Conservation (phyloP, 2,113 vertebrate genomes). For the Rallus limicola region DNA sequence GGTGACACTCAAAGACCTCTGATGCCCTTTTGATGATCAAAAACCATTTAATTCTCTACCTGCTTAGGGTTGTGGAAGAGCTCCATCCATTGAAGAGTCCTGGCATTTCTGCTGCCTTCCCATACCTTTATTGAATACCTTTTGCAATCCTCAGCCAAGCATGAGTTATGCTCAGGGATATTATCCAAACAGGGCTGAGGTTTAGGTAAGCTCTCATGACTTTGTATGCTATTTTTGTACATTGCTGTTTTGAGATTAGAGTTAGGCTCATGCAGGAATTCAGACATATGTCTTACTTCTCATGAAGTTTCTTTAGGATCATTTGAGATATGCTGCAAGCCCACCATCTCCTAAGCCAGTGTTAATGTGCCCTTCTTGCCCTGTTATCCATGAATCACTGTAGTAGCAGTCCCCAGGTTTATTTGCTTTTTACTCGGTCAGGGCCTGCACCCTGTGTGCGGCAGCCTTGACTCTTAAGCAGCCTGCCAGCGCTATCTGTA, state of each 20-base stretch:
- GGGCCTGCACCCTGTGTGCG: accelerated
- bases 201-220: not conserved
- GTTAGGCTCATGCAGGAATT: not conserved
- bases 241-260: not conserved
- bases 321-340: not conserved
- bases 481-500: not conserved
- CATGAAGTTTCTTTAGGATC: accelerated
- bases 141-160: not conserved
- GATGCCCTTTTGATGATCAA: not conserved
- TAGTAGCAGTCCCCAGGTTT: not conserved
- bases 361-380: not conserved
- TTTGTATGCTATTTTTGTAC: not conserved
- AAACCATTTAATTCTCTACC: not conserved
- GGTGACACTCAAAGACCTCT: not conserved
- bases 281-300: not conserved
- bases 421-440: not conserved
- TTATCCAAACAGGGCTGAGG: not conserved
- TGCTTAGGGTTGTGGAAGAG: not conserved
- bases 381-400: not conserved
- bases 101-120: not conserved
- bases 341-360: not conserved
- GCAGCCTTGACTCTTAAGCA: not conserved
- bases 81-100: not conserved
- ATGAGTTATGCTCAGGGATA: not conserved
- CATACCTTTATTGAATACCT: not conserved